Base-by-base conservation (phyloP, 2,797 vertebrate species). In the Bovichtus diacanthus region DNA sequence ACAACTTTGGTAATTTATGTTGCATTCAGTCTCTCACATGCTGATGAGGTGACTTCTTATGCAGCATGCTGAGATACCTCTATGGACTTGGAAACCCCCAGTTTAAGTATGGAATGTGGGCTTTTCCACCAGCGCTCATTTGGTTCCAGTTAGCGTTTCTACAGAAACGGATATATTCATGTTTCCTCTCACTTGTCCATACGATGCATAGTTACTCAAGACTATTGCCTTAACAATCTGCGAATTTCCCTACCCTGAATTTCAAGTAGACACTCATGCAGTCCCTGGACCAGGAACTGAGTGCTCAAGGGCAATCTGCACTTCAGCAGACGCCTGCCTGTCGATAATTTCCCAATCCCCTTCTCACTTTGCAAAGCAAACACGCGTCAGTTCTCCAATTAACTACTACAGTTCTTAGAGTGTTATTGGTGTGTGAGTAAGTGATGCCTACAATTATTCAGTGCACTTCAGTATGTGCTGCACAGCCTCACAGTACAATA, bases 351-450 rank as follows among this genome's bases (percentile, higher is more conserved):
- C 79, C 88, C 87, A 83, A 88, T 84, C 80, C 87, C 75, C 83
- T 69, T 90, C 89, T 93, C 93, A 82, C 84, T 90, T 93, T 88
- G 82, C 89, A 92, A 90, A 91, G 84, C 77, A 92, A 93, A 91
- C 88, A 88, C 66, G 83, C 23, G 66, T 87, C 85, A 72, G 74
- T 76, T 66, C 83, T 80, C 85, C 89, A 90, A 89, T 93, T 92
- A 92, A 89, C 87, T 76, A 64, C 84, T 79, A 69, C 85, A 83
- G 71, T 74, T 89, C 77, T 87, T 68, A 51, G 25, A 85, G 84
- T 81, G 70, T 79, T 81, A 65, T 78, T 75, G 65, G 80, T 87
- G 74, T 82, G 88, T 36, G 82, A 55, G 76, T 77, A 74, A 85
- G 76, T 16, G 12, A 66, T 73, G 74, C 62, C 75, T 73, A 64